Evolutionary conservation across 2,888 invertebrate genomes (phyloP).

Genomic region (Drosophila barbarae): DNA sequence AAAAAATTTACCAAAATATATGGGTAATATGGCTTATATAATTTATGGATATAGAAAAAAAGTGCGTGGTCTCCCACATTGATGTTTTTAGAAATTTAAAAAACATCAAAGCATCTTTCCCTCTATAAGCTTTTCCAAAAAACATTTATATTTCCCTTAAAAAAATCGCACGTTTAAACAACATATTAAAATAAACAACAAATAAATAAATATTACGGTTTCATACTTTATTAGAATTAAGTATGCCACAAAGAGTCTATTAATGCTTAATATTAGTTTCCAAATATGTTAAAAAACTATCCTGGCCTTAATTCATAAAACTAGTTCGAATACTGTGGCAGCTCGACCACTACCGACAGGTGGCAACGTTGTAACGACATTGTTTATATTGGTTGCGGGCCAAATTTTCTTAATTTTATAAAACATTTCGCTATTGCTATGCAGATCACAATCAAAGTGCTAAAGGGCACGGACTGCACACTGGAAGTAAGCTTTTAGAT

Average conservation of each 20-base stretch:
- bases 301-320: too few relatives aligned
- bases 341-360: neutral
- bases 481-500: constrained; percentile 81
- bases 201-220: too few relatives aligned
- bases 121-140: neutral
- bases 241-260: neutral
- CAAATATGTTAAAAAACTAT: neutral
- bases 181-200: too few relatives aligned
- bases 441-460: constrained; percentile 87
- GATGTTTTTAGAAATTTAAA: too few relatives aligned
- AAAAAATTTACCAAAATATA: too few relatives aligned
- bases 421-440: constrained; percentile 77
- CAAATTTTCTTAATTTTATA: constrained; percentile 15
- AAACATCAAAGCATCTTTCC: too few relatives aligned
- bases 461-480: constrained; percentile 86
- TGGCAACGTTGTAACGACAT: constrained; percentile 42
- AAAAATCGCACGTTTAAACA: neutral
- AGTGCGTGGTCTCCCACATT: too few relatives aligned
- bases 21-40: too few relatives aligned
- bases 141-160: neutral
- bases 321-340: constrained; percentile 2
- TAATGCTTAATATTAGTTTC: neutral
- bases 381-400: constrained; percentile 33
- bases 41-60: too few relatives aligned
- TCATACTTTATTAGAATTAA: too few relatives aligned